Evolutionary conservation across 1,140 invertebrate species (phyloP).

Genomic region (Aphaenogaster ashmeadi): DNA sequence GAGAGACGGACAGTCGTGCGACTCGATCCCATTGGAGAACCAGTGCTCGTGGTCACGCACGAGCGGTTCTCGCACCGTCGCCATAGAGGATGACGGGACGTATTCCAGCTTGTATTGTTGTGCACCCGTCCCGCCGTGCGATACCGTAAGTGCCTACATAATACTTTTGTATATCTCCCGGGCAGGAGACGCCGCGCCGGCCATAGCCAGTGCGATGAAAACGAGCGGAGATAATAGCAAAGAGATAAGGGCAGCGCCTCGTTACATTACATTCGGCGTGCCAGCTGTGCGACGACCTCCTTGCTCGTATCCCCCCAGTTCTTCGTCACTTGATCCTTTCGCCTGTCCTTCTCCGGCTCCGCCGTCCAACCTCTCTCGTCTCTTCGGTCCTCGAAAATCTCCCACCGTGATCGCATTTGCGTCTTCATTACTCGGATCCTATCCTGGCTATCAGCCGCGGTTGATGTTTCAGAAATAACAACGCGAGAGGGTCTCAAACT

Average conservation of each 20-base stretch:
- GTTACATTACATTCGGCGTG: conserved; percentile 79
- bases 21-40: conserved; percentile 75
- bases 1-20: conserved; percentile 78
- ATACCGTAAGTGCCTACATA: conserved; percentile 68
- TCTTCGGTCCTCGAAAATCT: conserved; percentile 48
- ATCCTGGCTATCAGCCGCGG: conserved; percentile 41
- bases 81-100: conserved; percentile 76
- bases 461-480: conserved; percentile 51
- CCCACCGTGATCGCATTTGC: conserved; percentile 52
- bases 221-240: conserved; percentile 81
- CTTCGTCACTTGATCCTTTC: conserved; percentile 50
- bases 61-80: conserved; percentile 74
- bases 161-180: conserved; percentile 78
- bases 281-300: conserved; percentile 73
- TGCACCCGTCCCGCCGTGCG: conserved; percentile 69
- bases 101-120: conserved; percentile 82
- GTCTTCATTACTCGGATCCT: conserved; percentile 59
- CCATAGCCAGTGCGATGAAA: conserved; percentile 68
- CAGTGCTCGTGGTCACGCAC: conserved; percentile 77
- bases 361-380: conserved; percentile 18
- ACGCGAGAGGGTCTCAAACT: conserved; percentile 37
- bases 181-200: conserved; percentile 65
- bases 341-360: conserved; percentile 18
- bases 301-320: conserved; percentile 9
- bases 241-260: conserved; percentile 79